Conservation (phyloP, 2,888 invertebrate genomes). For the Cenopis cana region DNA sequence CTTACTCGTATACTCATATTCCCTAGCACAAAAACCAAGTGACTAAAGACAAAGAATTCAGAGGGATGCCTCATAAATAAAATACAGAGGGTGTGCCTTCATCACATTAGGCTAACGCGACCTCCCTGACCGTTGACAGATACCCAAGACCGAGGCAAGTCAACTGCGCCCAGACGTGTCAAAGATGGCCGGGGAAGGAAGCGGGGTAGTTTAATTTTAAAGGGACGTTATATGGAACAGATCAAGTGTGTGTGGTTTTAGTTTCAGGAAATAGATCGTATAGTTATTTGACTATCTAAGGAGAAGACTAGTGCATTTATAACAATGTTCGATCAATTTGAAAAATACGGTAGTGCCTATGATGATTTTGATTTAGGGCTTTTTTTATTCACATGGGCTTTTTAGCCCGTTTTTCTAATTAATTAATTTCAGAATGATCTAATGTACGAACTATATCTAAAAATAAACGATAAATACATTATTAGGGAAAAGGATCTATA, state of each 20-base stretch:
- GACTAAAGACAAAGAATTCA: neutral
- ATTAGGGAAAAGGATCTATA: neutral
- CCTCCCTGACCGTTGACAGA: slow-evolving; percentile 34
- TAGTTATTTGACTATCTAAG: neutral
- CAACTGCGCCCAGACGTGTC: slow-evolving; percentile 29
- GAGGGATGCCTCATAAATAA: slow-evolving; percentile 10
- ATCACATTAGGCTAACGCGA: slow-evolving; percentile 20
- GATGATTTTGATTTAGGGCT: too few relatives aligned
- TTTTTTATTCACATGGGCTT: neutral
- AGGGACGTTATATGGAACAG: neutral
- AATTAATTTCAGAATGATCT: neutral
- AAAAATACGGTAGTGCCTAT: too few relatives aligned
- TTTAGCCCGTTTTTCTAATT: neutral
- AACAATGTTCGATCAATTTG: too few relatives aligned
- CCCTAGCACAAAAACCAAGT: neutral
- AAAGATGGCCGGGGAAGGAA: slow-evolving; percentile 6
- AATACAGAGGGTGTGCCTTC: neutral
- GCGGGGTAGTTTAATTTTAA: neutral
- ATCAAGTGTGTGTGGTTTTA: neutral
- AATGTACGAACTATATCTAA: neutral
- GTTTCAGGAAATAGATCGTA: neutral
- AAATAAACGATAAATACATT: slow-evolving; percentile 2
- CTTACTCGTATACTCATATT: neutral
- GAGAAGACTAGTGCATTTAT: too few relatives aligned
- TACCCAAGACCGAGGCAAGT: slow-evolving; percentile 39